phyloP scores from a whole-genome alignment of 2,888 invertebrate species.

The Synanthedon vespiformis region DNA sequence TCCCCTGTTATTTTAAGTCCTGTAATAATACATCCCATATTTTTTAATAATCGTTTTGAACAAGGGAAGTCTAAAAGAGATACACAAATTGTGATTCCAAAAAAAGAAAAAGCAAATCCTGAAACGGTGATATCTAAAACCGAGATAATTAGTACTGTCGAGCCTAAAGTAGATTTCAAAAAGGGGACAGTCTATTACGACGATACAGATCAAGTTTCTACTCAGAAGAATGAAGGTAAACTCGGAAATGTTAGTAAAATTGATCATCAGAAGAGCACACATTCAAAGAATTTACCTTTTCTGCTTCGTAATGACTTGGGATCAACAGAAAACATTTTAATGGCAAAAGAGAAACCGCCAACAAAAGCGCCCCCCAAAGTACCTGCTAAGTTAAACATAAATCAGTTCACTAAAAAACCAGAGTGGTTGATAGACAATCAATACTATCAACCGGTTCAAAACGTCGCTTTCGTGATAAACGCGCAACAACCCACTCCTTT shows the following conservation, averaged over 20 bases:
- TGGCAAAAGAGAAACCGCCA: slow-evolving; percentile 21
- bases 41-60: slow-evolving; percentile 22
- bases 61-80: slow-evolving; percentile 10
- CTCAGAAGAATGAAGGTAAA: slow-evolving; percentile 12
- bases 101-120: background rate
- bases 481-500: slow-evolving; percentile 22
- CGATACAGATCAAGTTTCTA: slow-evolving; percentile 46
- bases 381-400: slow-evolving; percentile 20
- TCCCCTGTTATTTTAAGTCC: slow-evolving; percentile 53
- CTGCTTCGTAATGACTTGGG: slow-evolving; percentile 32
- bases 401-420: slow-evolving; percentile 41
- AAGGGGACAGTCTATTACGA: slow-evolving; percentile 47
- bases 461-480: slow-evolving; percentile 48
- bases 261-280: slow-evolving; percentile 43
- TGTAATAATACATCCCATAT: slow-evolving; percentile 46
- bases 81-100: background rate
- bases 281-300: slow-evolving; percentile 35
- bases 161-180: slow-evolving; percentile 18
- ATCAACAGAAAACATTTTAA: slow-evolving; percentile 27
- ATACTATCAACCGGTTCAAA: slow-evolving; percentile 53
- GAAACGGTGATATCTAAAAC: no score
- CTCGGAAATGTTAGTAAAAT: slow-evolving; percentile 20
- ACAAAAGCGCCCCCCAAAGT: slow-evolving; percentile 19
- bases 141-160: background rate
- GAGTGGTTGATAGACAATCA: slow-evolving; percentile 49